Evolutionary conservation across 1,140 invertebrate genomes (phyloP).

Genomic region (Gryon sp.): DNA sequence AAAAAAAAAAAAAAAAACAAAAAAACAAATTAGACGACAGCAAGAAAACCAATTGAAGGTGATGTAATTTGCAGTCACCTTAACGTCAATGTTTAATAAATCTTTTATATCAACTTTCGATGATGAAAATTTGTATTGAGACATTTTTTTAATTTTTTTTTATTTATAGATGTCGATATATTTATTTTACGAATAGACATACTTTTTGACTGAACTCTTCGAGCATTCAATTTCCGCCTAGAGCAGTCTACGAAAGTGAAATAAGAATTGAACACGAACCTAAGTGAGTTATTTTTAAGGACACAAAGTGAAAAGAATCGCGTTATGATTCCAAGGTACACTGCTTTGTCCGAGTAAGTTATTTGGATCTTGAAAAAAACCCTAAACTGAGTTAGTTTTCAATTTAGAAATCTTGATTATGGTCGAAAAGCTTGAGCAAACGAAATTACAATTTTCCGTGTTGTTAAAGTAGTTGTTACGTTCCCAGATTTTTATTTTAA

Average conservation of each 20-base stretch:
- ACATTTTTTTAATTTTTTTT: no score
- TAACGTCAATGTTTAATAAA: no score
- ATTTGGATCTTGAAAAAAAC: constrained; percentile 28
- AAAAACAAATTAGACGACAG: no score
- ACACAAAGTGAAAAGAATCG: constrained; percentile 39
- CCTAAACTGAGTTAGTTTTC: constrained; percentile 27
- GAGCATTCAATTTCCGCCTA: constrained; percentile 47
- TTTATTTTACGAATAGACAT: no score
- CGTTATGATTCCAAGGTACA: constrained; percentile 38
- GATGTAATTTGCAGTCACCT: no score
- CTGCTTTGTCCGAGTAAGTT: constrained; percentile 14
- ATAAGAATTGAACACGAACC: constrained; percentile 43
- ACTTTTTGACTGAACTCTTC: constrained; percentile 15
- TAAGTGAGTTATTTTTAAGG: constrained; percentile 42
- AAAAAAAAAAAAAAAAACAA: no score
- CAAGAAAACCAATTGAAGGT: no score
- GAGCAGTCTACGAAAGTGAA: constrained; percentile 38
- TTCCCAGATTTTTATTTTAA: not conserved
- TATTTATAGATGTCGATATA: no score
- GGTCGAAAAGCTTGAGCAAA: not conserved
- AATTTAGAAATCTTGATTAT: constrained; percentile 28
- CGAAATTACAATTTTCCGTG: constrained; percentile 3
- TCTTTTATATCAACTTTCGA: not conserved
- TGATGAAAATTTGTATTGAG: no score
- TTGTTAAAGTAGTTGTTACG: not conserved